Evolutionary conservation across 2,113 vertebrate genomes (phyloP).

Genomic region (Gymnogyps californianus): DNA sequence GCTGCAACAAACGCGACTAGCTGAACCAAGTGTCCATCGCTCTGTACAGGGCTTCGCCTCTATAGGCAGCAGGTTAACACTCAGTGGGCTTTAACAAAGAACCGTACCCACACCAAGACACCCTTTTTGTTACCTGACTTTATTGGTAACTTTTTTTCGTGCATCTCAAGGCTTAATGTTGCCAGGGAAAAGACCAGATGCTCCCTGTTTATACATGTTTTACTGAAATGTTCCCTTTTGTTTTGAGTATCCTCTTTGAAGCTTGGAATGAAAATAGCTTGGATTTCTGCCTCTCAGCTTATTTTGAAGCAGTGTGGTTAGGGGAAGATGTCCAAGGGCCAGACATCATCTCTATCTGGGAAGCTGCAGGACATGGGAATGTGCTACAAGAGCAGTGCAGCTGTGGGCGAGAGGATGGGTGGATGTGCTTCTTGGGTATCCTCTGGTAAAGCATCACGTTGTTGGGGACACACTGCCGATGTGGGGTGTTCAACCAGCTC

Average conservation of each 20-base stretch:
- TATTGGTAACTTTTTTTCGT: background rate
- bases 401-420: background rate
- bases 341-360: background rate
- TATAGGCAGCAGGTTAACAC: background rate
- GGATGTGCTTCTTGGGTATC: background rate
- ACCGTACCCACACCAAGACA: background rate
- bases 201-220: background rate
- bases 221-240: background rate
- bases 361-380: background rate
- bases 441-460: background rate
- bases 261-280: background rate
- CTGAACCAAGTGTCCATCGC: background rate
- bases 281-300: background rate
- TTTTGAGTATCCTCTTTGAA: conserved; percentile 2
- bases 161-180: background rate
- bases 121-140: background rate
- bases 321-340: background rate
- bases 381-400: background rate
- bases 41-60: background rate
- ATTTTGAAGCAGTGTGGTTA: background rate
- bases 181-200: background rate
- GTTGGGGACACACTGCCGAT: rapidly evolving
- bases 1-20: background rate
- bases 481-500: background rate
- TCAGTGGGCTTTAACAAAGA: background rate